These are phyloP conservation scores for Ichneumon xanthorius DNA, from an alignment of 2,888 invertebrate species.

Conservation along the genomic window DNA sequence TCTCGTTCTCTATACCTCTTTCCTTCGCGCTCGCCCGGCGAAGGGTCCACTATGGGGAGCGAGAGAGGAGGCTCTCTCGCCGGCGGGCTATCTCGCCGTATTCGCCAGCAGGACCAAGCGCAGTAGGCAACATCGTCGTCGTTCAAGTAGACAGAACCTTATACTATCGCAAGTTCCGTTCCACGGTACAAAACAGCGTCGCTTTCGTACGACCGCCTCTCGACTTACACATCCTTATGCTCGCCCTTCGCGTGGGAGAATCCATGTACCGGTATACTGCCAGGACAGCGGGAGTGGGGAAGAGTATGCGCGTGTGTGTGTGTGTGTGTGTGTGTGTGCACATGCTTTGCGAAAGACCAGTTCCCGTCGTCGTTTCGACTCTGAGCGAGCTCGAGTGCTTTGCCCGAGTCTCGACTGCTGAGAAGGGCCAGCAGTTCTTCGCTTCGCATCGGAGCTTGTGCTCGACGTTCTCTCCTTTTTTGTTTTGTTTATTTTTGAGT, in stretches of 20 bases:
- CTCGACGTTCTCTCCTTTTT: not conserved
- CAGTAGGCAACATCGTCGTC: not conserved
- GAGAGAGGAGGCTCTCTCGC: slow-evolving; percentile 31
- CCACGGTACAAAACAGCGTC: not conserved
- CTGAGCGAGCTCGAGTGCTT: slow-evolving; percentile 18
- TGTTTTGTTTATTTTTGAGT: slow-evolving; percentile 33
- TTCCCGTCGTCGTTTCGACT: slow-evolving; percentile 33
- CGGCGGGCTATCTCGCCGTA: slow-evolving; percentile 46
- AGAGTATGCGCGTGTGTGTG: not conserved
- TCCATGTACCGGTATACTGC: slow-evolving; percentile 23
- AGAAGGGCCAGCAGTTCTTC: slow-evolving; percentile 13
- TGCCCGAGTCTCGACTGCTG: slow-evolving; percentile 28
- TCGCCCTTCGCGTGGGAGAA: slow-evolving; percentile 30
- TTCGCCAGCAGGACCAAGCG: slow-evolving; percentile 14
- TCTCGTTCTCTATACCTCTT: slow-evolving; percentile 67
- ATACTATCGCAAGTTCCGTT: not conserved
- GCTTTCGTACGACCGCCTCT: not conserved
- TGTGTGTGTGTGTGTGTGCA: slow-evolving; percentile 19
- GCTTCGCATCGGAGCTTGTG: slow-evolving; percentile 23
- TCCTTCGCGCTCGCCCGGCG: slow-evolving; percentile 36
- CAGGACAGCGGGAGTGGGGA: not conserved
- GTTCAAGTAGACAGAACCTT: slow-evolving; percentile 9
- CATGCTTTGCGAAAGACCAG: slow-evolving; percentile 31
- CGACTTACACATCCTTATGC: slow-evolving; percentile 12
- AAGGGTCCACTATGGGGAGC: slow-evolving; percentile 34